Evolutionary conservation across 2,113 vertebrate genomes (phyloP), one percentile per base, ranked within the genome.

Genomic region (Channa maculata): DNA sequence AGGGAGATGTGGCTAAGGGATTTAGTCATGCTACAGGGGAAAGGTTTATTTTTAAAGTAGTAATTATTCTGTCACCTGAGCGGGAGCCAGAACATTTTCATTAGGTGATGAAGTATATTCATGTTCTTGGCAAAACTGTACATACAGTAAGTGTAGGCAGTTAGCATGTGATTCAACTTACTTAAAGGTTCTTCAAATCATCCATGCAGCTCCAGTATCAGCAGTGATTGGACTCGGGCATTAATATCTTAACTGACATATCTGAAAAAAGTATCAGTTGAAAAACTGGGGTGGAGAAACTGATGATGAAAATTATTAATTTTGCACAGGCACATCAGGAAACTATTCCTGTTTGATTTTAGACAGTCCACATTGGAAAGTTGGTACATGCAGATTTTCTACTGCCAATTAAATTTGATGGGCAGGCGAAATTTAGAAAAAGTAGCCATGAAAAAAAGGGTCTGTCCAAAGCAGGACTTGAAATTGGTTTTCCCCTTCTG

Each of bases 61-160:
- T 84, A 79, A 89, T 93, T 87, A 93, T 53, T 36, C 58, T 83
- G 82, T 87, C 86, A 77, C 14, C 72, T 37, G 24, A 65, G 53
- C 10, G 39, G 61, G 38, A 77, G 57, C 45, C 58, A 80, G 71
- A 50, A 81, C 65, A 59, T 83, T 82, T 90, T 87, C 87, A 91
- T 89, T 63, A 83, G 75, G 24, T 58, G 61, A 79, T 80, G 75
- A 62, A 86, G 60, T 75, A 60, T 60, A 65, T 48, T 55, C 43
- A 75, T 71, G 66, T 69, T 54, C 54, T 14, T 53, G 33, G 77
- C 51, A 55, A 2, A 54, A 49, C 57, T 62, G 37, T 65, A 55
- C 24, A 3, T 39, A 24, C 24, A 24, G 24, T 24, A 57, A 7
- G 13, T 51, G 52, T 39, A 74, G 58, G 61, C 48, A 70, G 34